Evolutionary conservation across 2,888 invertebrate genomes (phyloP).

Genomic region (Cecidostiba fungosa): DNA sequence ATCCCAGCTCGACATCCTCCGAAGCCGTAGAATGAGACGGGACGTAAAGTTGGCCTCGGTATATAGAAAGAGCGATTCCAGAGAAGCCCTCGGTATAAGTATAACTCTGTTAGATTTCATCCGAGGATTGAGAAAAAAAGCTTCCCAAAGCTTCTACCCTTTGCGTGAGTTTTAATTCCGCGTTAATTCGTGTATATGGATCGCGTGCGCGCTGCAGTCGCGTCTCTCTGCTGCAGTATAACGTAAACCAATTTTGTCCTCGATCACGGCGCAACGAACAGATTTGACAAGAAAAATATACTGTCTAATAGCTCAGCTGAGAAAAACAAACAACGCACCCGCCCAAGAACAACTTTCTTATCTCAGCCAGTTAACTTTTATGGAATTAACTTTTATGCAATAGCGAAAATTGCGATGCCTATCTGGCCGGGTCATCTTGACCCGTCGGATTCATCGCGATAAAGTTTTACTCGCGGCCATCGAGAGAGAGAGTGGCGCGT

Average conservation of each 20-base stretch:
- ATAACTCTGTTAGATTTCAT: neutral
- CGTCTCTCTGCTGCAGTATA: too few species aligned
- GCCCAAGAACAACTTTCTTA: neutral
- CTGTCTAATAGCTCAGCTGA: too few species aligned
- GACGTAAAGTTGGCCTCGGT: neutral
- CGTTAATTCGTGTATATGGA: too few species aligned
- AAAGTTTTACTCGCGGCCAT: conserved; percentile 35
- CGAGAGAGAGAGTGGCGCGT: neutral
- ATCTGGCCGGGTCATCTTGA: conserved; percentile 28
- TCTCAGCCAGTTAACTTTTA: conserved; percentile 11
- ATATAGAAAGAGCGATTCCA: neutral
- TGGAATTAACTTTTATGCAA: conserved; percentile 21
- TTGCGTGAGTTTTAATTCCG: neutral
- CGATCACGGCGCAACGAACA: too few species aligned
- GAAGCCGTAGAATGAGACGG: conserved; percentile 40
- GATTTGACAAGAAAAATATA: too few species aligned
- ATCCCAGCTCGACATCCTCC: neutral
- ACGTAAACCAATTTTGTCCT: too few species aligned
- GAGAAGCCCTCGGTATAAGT: neutral
- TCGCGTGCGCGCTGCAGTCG: too few species aligned
- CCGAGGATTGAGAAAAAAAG: neutral
- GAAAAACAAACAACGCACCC: neutral
- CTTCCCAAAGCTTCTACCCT: neutral
- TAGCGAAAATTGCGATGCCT: conserved; percentile 41
- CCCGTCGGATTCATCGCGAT: conserved; percentile 38